These are phyloP conservation scores for Ophiodon elongatus DNA, from an alignment of 2,113 vertebrate species.

Conservation along the genomic window DNA sequence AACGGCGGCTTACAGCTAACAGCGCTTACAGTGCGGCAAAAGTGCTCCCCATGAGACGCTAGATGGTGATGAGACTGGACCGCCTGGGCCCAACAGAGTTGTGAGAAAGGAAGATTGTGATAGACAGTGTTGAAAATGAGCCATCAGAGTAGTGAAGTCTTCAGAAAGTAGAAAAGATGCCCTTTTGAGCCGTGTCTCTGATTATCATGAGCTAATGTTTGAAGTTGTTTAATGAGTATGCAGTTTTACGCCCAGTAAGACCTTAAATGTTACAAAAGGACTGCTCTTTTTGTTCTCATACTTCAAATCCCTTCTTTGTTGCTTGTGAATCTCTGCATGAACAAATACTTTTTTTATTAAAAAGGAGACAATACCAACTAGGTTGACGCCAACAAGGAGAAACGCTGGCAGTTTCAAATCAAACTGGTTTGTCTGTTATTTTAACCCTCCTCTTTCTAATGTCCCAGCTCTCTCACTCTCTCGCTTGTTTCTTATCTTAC, in stretches of 20 bases:
- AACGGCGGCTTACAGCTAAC: neutral
- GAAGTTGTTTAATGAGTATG: slow-evolving; percentile 69
- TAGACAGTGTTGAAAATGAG: neutral
- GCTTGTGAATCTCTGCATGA: slow-evolving; percentile 16
- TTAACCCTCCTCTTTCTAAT: slow-evolving; percentile 31
- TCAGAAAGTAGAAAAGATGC: neutral
- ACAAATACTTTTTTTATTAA: slow-evolving; percentile 26
- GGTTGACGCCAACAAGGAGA: slow-evolving; percentile 19
- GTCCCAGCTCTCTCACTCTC: slow-evolving; percentile 52
- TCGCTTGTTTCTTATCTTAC: slow-evolving; percentile 59
- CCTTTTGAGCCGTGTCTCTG: neutral
- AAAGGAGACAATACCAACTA: slow-evolving; percentile 50
- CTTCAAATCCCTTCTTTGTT: slow-evolving; percentile 55
- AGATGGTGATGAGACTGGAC: neutral
- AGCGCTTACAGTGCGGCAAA: neutral
- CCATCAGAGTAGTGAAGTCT: neutral
- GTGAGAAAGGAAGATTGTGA: neutral
- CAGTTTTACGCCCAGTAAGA: slow-evolving; percentile 64
- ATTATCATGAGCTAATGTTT: slow-evolving; percentile 48
- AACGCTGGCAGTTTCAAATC: slow-evolving; percentile 47
- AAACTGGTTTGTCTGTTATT: slow-evolving; percentile 60
- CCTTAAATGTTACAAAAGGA: slow-evolving; percentile 65
- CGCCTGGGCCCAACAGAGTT: neutral
- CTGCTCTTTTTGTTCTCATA: slow-evolving; percentile 38
- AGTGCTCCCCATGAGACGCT: neutral